Base-by-base conservation (phyloP, 2,113 vertebrate genomes). In the Hystrix cristata region DNA sequence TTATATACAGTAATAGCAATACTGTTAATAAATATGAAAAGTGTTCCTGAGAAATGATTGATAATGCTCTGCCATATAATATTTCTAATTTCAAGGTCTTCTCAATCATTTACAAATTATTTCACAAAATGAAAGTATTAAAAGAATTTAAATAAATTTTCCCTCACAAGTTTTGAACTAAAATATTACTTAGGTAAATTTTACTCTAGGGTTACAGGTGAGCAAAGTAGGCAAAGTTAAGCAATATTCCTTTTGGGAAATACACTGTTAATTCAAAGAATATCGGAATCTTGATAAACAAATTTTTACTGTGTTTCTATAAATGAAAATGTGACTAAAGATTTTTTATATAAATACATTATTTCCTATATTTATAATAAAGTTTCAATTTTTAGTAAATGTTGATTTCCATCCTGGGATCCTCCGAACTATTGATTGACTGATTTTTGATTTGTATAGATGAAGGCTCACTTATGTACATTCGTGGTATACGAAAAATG, bases 261-360 rank as follows among this genome's bases (percentile, higher is more conserved):
- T 69, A 59, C 64, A 67, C 64, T 84, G n/a, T 23, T 27, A 79
- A 69, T 72, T 92, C 34, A 67, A 83, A 72, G 5, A 65, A 80
- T 96, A 25, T 7, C 38, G 12, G 2, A 81, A 79, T 83, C 69
- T 90, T 57, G 19, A 76, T 7, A 34, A 55, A 46, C 14, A 43
- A 1, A 23, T 51, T 82, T 27, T 65, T 78, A 46, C 57, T 65
- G 55, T 51, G 19, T 87, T 64, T 53, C 27, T 79, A 21, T 64
- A 43, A 19, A 87, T 31, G 13, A 76, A 94, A 69, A 71, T 55
- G 7, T 87, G 2, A 6, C 46, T 82, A 83, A 57, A 11, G 7
- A 59, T 18, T 64, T 65, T 81, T 94, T 79, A 25, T 84, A 87
- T 43, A 69, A 85, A 46, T 84, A 85, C 69, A 71, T 62, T n/a